phyloP scores from a whole-genome alignment of 1,140 invertebrate species.

The Mya arenaria region DNA sequence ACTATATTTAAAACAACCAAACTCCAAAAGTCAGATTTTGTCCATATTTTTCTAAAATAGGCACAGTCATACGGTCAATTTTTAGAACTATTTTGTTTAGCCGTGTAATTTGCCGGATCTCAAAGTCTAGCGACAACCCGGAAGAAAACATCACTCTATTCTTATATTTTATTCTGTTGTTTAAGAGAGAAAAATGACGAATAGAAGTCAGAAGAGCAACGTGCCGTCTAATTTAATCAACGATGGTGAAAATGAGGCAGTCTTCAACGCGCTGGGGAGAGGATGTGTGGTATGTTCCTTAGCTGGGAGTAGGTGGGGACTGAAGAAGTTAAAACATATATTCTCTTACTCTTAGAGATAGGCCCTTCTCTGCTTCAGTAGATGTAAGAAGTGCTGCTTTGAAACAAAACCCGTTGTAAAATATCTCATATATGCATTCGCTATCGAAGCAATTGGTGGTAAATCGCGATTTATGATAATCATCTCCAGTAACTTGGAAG shows the following conservation, averaged over 20 bases:
- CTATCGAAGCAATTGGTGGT: too few species aligned
- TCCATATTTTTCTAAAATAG: too few species aligned
- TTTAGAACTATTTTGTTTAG: neutral
- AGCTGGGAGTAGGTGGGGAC: slow-evolving; percentile 3
- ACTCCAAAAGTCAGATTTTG: too few species aligned
- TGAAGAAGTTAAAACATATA: neutral
- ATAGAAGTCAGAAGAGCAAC: neutral
- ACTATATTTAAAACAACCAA: too few species aligned
- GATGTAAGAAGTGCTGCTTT: too few species aligned
- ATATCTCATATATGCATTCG: too few species aligned
- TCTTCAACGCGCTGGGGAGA: slow-evolving; percentile 31
- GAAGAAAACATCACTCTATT: neutral
- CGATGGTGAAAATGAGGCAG: slow-evolving; percentile 30
- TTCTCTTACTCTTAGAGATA: too few species aligned
- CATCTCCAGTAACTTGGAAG: too few species aligned
- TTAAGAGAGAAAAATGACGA: neutral
- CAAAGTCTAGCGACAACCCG: neutral
- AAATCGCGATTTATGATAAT: too few species aligned
- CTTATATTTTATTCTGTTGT: neutral
- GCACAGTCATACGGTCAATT: too few species aligned
- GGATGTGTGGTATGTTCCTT: slow-evolving; percentile 22
- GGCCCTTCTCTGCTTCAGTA: too few species aligned
- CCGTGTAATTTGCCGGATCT: slow-evolving; percentile 7
- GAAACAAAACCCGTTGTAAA: too few species aligned
- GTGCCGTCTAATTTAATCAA: slow-evolving; percentile 1